Evolutionary conservation across 2,797 vertebrate genomes (phyloP).

Genomic region (Apodemus agrarius): DNA sequence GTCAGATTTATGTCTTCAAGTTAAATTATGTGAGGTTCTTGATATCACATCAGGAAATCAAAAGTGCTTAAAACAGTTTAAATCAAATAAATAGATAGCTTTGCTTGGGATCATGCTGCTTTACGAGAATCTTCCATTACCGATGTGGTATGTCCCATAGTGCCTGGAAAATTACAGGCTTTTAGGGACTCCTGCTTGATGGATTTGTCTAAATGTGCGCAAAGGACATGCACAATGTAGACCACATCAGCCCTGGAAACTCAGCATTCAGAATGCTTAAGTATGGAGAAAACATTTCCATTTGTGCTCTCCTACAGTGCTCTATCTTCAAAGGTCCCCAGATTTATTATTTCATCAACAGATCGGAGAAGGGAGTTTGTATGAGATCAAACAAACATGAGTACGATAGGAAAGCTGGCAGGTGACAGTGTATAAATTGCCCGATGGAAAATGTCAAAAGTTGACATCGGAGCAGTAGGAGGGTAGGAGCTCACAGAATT

Average conservation of each 20-base stretch:
- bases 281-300: slow-evolving; percentile 83
- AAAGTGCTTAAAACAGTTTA: slow-evolving; percentile 77
- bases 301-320: slow-evolving; percentile 81
- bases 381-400: slow-evolving; percentile 88
- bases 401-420: slow-evolving; percentile 85
- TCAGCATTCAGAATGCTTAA: slow-evolving; percentile 84
- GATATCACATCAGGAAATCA: slow-evolving; percentile 66
- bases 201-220: slow-evolving; percentile 70
- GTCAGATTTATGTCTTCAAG: slow-evolving; percentile 34
- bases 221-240: slow-evolving; percentile 66
- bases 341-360: slow-evolving; percentile 89
- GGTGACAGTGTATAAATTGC: slow-evolving; percentile 84
- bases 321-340: slow-evolving; percentile 83
- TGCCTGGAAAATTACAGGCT: slow-evolving; percentile 66
- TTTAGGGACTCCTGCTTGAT: slow-evolving; percentile 68
- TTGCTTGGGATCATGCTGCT: slow-evolving; percentile 57
- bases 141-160: neutral
- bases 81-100: slow-evolving; percentile 76
- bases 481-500: slow-evolving; percentile 26
- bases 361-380: slow-evolving; percentile 86
- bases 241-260: slow-evolving; percentile 71
- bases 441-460: slow-evolving; percentile 78
- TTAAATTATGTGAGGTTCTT: slow-evolving; percentile 66
- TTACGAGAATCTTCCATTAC: slow-evolving; percentile 76
- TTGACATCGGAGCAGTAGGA: slow-evolving; percentile 21